These are phyloP conservation scores for Drosophila merina DNA, from an alignment of 2,888 invertebrate genomes.

Conservation along the genomic window DNA sequence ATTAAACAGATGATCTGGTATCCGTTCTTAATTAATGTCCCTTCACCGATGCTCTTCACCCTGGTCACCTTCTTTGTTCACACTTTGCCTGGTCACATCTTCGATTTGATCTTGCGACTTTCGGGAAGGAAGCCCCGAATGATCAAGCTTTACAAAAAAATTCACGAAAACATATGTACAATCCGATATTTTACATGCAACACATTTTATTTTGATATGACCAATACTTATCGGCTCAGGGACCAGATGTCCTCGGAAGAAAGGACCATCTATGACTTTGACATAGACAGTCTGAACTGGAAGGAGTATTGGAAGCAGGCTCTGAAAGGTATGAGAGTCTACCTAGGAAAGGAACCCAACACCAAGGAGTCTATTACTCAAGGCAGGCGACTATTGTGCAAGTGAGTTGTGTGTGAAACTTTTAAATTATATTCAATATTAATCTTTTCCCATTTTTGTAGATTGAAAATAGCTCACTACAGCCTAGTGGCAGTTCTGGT, in stretches of 20 bases:
- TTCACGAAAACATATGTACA: conserved; percentile 90
- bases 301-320: conserved; percentile 61
- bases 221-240: conserved; percentile 85
- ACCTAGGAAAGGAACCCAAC: conserved; percentile 7
- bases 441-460: not conserved
- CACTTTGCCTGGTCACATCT: conserved; percentile 86
- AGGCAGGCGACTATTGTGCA: conserved; percentile 82
- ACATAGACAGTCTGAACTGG: conserved; percentile 90
- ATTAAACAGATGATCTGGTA: conserved; percentile 89
- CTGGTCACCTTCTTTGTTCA: conserved; percentile 87
- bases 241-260: conserved; percentile 82
- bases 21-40: conserved; percentile 85
- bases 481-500: not conserved
- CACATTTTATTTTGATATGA: conserved; percentile 88
- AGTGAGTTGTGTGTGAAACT: conserved; percentile 82
- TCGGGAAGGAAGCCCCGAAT: conserved; percentile 82
- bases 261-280: conserved; percentile 88
- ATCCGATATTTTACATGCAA: conserved; percentile 89
- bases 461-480: not conserved
- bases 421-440: not conserved
- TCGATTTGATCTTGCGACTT: conserved; percentile 84
- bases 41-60: conserved; percentile 80
- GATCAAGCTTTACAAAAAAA: conserved; percentile 90
- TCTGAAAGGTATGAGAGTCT: not conserved
- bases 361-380: conserved; percentile 5